Conservation (phyloP, 2,797 vertebrate species). For the Rhinogobio ventralis region DNA sequence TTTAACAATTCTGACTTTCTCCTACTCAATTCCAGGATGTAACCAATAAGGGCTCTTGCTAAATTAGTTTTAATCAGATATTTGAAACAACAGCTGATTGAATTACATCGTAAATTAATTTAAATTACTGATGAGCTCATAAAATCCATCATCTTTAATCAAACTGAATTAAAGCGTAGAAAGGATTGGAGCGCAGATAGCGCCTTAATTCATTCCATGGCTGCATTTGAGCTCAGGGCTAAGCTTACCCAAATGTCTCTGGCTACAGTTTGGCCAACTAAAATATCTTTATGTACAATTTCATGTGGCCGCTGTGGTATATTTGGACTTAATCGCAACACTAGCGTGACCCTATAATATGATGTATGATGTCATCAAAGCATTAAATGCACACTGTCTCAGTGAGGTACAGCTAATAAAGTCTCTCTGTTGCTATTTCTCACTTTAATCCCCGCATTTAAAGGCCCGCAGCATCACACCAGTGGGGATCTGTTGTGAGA, state of each 20-base stretch:
- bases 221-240: not conserved
- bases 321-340: not conserved
- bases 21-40: not conserved
- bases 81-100: conserved; percentile 54
- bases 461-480: not conserved
- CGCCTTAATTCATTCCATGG: conserved; percentile 35
- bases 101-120: conserved; percentile 51
- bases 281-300: not conserved
- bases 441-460: not conserved
- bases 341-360: not conserved
- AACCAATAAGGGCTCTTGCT: conserved; percentile 12
- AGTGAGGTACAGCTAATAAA: not conserved
- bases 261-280: not conserved
- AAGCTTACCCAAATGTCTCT: not conserved
- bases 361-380: conserved; percentile 8
- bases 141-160: conserved; percentile 54
- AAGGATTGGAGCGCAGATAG: conserved; percentile 40
- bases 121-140: conserved; percentile 49
- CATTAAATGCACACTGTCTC: not conserved
- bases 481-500: conserved; percentile 2
- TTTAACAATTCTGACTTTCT: not conserved
- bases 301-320: not conserved
- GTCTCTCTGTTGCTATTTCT: conserved; percentile 7
- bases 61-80: conserved; percentile 53
- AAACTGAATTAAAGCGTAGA: conserved; percentile 47